Evolutionary conservation across 1,140 invertebrate species (phyloP), one percentile per base, ranked within the genome.

Genomic region (Bombyx mandarina): DNA sequence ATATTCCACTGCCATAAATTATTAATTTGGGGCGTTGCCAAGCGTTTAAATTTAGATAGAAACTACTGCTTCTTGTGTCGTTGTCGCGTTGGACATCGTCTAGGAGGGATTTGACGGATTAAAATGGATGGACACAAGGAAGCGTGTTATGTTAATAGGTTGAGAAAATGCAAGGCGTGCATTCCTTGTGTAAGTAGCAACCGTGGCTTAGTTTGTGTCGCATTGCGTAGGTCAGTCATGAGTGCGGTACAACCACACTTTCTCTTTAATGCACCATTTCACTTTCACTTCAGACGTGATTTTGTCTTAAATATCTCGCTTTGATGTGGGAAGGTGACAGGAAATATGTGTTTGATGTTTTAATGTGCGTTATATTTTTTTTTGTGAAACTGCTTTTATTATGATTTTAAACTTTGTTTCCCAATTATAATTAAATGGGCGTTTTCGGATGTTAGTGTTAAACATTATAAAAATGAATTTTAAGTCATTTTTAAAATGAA

Each of bases 141-240:
- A 35, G 26, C 26, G 26, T 35, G 26, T 35, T 35, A 35, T 35
- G 26, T 35, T 35, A 35, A 35, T 35, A 35, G 26, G 26, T 1
- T 35, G 26, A 50, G 47, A 60, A 58, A 69, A 67, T 66, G 63
- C 62, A 61, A 56, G 65, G 58, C 61, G 53, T 73, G 63, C 60
- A 66, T 57, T 61, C 71, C 56, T 75, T 75, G 66, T 69, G 65
- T 65, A 70, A 71, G 65, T 57, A 22, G 52, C 22, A 72, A 59
- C 60, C 69, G 65, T 75, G 77, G 66, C 78, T 73, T 56, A 77
- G 67, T 73, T 84, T 58, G 56, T 62, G 57, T 56, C 63, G 73
- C 70, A 73, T 84, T 79, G 79, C 79, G 81, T 84, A 79, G 79
- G 79, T 85, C 82, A 82, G 73, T 69, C 76, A 71, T 70, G 67